phyloP scores from a whole-genome alignment of 2,113 vertebrate genomes.

The Microtus ochrogaster region DNA sequence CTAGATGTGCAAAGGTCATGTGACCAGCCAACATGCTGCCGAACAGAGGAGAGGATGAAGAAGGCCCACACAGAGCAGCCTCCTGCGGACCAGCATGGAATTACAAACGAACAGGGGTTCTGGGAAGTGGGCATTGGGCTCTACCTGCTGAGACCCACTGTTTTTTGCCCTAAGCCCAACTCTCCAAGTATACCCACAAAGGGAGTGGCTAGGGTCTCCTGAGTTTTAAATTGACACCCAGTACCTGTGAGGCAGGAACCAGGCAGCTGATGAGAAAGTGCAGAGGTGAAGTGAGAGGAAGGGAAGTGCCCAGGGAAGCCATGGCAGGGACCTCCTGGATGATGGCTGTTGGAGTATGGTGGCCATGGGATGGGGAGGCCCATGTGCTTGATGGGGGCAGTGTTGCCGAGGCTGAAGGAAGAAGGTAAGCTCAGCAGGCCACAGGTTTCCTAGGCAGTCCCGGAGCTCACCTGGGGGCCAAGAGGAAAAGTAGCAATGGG shows the following conservation, averaged over 20 bases:
- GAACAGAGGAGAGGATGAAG: background rate
- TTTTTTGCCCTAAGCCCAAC: background rate
- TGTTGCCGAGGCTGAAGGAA: background rate
- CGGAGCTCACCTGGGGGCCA: background rate
- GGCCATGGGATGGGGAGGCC: background rate
- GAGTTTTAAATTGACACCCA: background rate
- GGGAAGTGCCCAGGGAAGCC: background rate
- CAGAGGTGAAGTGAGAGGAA: background rate
- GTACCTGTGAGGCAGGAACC: background rate
- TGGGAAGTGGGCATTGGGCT: background rate
- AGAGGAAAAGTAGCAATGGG: background rate
- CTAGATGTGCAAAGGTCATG: background rate
- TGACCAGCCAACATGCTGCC: rapidly evolving
- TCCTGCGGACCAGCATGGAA: rapidly evolving
- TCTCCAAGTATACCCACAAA: rapidly evolving
- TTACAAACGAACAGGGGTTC: rapidly evolving
- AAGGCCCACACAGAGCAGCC: rapidly evolving
- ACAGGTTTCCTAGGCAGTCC: background rate
- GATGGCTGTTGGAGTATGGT: background rate
- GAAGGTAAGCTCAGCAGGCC: background rate
- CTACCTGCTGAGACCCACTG: background rate
- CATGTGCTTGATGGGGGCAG: background rate
- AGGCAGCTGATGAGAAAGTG: background rate
- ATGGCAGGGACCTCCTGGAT: background rate
- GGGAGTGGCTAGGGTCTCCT: background rate